phyloP scores from a whole-genome alignment of 2,113 vertebrate genomes.

The Axis porcinus region DNA sequence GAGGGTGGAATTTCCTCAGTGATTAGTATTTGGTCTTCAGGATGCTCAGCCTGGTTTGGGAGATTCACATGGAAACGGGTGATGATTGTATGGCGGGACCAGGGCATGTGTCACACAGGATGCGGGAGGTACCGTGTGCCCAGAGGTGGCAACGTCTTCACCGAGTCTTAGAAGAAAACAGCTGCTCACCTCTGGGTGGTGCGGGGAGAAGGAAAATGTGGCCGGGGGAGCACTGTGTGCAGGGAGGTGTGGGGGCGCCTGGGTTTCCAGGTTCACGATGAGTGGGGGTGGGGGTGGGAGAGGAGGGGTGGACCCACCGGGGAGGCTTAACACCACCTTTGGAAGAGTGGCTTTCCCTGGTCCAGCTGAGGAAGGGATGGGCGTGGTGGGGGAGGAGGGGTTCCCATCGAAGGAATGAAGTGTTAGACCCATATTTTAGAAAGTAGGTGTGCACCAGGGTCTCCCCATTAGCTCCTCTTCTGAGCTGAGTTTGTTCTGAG shows the following conservation, averaged over 20 bases:
- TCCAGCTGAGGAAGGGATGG: background rate
- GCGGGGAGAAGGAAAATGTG: rapidly evolving
- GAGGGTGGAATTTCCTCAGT: background rate
- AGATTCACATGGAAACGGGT: too few relatives aligned
- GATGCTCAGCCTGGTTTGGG: background rate
- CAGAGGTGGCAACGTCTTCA: background rate
- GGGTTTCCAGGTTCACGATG: background rate
- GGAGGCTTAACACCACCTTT: rapidly evolving
- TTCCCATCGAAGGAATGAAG: background rate
- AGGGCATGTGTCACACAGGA: rapidly evolving
- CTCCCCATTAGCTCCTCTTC: background rate
- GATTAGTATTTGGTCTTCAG: background rate
- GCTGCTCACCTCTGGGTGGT: background rate
- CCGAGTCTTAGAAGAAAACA: background rate
- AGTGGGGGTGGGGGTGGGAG: background rate
- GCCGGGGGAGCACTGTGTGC: too few relatives aligned
- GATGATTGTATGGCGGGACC: rapidly evolving
- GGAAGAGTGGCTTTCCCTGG: background rate
- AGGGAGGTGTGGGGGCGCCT: background rate
- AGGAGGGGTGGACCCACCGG: rapidly evolving
- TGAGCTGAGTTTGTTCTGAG: rapidly evolving
- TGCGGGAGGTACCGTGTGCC: background rate
- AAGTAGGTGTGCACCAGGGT: rapidly evolving
- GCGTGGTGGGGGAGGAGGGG: rapidly evolving
- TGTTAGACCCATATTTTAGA: background rate